Conservation (phyloP, 2,113 vertebrate species). For the Acrocephalus arundinaceus region DNA sequence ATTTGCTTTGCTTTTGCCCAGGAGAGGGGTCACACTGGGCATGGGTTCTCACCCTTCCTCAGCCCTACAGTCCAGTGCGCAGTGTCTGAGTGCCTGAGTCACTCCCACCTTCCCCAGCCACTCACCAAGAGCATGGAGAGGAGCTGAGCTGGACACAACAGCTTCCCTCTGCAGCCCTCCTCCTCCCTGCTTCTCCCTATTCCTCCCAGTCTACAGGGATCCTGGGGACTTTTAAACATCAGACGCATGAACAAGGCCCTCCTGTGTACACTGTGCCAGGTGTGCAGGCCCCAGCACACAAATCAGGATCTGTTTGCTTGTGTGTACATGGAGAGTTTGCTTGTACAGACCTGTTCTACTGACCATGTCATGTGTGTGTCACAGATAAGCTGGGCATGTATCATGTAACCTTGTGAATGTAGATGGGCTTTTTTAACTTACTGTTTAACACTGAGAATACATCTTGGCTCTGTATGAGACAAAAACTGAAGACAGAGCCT, state of each 20-base stretch:
- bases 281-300: not conserved
- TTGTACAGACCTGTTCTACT: not conserved
- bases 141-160: not conserved
- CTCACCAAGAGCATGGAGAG: not conserved
- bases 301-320: not conserved
- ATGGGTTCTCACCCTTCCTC: not conserved
- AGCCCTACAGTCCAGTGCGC: not conserved
- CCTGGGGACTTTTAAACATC: not conserved
- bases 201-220: not conserved
- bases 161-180: not conserved
- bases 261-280: not conserved
- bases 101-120: not conserved
- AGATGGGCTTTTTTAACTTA: not conserved
- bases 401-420: not conserved
- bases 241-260: not conserved
- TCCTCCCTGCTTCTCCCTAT: not conserved
- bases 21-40: not conserved
- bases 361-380: not conserved
- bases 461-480: not conserved
- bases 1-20: conserved; percentile 1
- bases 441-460: not conserved
- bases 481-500: conserved; percentile 10
- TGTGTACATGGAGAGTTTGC: not conserved
- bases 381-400: not conserved
- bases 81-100: not conserved